phyloP scores from a whole-genome alignment of 1,140 invertebrate species.

The Lepidurus arcticus region DNA sequence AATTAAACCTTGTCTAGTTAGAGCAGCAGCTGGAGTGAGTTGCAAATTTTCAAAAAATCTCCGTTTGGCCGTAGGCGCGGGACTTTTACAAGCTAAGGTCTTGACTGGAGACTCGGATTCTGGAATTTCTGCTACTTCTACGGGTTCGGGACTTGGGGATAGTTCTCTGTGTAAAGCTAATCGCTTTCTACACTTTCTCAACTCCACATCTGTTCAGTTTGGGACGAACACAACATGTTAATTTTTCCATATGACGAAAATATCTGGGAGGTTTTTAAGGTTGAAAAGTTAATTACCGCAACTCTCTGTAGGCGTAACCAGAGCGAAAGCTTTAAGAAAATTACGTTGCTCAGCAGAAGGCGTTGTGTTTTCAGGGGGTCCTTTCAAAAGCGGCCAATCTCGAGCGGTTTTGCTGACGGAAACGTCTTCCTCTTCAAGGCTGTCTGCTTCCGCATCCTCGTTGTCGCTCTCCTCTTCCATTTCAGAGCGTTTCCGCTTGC shows the following conservation, averaged over 20 bases:
- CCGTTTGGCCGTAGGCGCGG: background rate
- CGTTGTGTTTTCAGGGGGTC: background rate
- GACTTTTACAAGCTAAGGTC: background rate
- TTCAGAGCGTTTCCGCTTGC: background rate
- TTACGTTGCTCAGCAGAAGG: conserved; percentile 8
- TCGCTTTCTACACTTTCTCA: conserved; percentile 23
- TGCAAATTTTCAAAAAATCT: conserved; percentile 15
- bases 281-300: conserved; percentile 24
- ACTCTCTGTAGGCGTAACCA: conserved; percentile 24
- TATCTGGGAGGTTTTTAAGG: background rate
- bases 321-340: conserved; percentile 28
- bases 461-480: conserved; percentile 29
- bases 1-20: background rate
- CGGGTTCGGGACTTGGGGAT: background rate
- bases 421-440: background rate
- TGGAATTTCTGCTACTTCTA: background rate
- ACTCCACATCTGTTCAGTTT: conserved; percentile 9
- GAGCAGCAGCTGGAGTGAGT: background rate
- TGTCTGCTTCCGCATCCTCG: conserved; percentile 24
- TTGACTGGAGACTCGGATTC: background rate
- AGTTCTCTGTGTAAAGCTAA: background rate
- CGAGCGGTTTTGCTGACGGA: background rate
- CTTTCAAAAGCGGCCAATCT: background rate
- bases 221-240: background rate
- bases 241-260: background rate